Percentiles rank a stretch among this genome's conserved stretches.
These are phyloP conservation scores for Drosophila lini DNA, from an alignment of 1,140 invertebrate species.

Conservation along the genomic window DNA sequence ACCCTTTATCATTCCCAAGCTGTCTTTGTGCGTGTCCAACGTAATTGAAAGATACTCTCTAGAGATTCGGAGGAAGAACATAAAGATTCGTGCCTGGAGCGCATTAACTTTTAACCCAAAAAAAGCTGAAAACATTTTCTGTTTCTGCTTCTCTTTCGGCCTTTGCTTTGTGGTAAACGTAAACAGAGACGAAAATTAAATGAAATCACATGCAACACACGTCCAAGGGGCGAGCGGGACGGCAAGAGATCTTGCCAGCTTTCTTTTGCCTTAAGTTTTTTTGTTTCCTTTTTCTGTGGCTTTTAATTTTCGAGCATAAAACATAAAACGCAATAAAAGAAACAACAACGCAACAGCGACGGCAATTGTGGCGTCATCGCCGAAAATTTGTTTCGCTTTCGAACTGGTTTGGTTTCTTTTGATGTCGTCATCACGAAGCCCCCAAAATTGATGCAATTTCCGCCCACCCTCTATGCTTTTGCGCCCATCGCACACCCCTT, in stretches of 20 bases:
- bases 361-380: conserved; percentile 77
- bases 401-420: conserved; percentile 69
- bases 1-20: conserved; percentile 1
- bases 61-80: conserved; percentile 27
- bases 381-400: conserved; percentile 68
- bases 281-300: conserved; percentile 24
- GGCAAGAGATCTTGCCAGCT: conserved; percentile 44
- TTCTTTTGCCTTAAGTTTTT: conserved; percentile 34
- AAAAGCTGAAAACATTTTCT: conserved; percentile 39
- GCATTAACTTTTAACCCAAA: conserved; percentile 72
- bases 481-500: conserved; percentile 4
- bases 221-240: conserved; percentile 54
- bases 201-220: conserved; percentile 79
- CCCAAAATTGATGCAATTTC: conserved; percentile 71
- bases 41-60: conserved; percentile 63
- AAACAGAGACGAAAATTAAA: conserved; percentile 65
- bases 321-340: conserved; percentile 75
- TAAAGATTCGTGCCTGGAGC: conserved; percentile 56
- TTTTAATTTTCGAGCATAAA: conserved; percentile 73
- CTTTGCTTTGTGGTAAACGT: conserved; percentile 63
- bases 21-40: conserved; percentile 50
- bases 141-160: conserved; percentile 32
- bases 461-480: conserved; percentile 39
- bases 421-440: conserved; percentile 66
- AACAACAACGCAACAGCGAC: conserved; percentile 37